Conservation (phyloP, 2,797 vertebrate species). For the Anabas testudineus region DNA sequence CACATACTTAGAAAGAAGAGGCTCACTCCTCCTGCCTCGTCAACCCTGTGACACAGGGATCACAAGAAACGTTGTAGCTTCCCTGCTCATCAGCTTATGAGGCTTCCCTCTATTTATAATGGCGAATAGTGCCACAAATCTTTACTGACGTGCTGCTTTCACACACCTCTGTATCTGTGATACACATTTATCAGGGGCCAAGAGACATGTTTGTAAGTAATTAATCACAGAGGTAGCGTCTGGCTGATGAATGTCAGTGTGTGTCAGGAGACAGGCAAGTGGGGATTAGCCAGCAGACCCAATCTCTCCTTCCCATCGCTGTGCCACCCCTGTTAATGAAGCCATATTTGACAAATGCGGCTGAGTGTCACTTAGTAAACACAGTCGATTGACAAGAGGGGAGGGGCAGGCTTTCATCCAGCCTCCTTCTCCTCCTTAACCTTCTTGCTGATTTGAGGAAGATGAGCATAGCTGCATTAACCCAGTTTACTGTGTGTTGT, state of each 20-base stretch:
- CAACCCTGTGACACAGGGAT: constrained; percentile 64
- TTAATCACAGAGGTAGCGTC: constrained; percentile 75
- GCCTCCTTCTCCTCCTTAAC: constrained; percentile 58
- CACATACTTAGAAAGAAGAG: constrained; percentile 42
- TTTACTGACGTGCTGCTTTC: constrained; percentile 50
- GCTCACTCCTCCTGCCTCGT: constrained; percentile 62
- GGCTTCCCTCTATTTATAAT: constrained; percentile 57
- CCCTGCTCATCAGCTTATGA: constrained; percentile 64
- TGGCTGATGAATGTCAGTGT: constrained; percentile 76
- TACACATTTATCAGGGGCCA: constrained; percentile 71
- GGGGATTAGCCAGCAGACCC: constrained; percentile 66
- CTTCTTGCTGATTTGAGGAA: constrained; percentile 48
- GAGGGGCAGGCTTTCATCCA: constrained; percentile 48
- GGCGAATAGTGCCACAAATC: constrained; percentile 67
- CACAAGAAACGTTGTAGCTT: constrained; percentile 57
- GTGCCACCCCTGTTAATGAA: constrained; percentile 75
- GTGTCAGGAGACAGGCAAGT: constrained; percentile 67
- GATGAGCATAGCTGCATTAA: constrained; percentile 63
- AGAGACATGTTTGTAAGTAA: constrained; percentile 73
- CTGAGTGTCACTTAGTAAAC: constrained; percentile 68
- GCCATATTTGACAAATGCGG: constrained; percentile 71
- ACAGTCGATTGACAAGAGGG: constrained; percentile 23
- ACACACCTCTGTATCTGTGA: constrained; percentile 52
- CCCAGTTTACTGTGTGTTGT: constrained; percentile 59
- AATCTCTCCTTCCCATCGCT: constrained; percentile 61